These are phyloP conservation scores for Pteronotus mesoamericanus DNA, from an alignment of 2,797 vertebrate genomes.

Conservation along the genomic window DNA sequence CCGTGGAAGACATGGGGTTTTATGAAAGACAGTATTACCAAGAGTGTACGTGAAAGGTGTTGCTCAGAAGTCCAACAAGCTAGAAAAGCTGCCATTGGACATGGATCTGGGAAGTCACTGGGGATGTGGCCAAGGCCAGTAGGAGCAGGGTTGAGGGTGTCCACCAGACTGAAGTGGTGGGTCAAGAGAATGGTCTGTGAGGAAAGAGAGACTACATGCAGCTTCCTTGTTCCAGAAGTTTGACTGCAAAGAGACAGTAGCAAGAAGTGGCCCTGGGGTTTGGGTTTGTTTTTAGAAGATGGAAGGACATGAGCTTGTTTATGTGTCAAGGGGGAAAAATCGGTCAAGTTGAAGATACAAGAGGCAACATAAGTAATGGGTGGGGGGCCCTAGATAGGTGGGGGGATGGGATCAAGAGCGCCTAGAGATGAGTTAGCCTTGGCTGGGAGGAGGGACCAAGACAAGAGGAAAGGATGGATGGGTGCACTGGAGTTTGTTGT, in stretches of 20 bases:
- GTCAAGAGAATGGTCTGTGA: not conserved
- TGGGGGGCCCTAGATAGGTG: not conserved
- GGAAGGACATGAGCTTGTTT: not conserved
- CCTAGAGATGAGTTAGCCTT: not conserved
- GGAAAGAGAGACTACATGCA: not conserved
- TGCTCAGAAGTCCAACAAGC: not conserved
- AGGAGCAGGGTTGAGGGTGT: not conserved
- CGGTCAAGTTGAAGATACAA: not conserved
- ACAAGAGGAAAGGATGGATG: not conserved
- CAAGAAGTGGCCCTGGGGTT: not conserved
- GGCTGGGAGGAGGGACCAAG: not conserved
- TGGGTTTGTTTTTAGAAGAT: conserved; percentile 18
- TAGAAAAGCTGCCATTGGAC: not conserved
- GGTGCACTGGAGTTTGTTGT: not conserved
- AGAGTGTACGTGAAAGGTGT: not conserved
- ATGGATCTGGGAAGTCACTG: not conserved
- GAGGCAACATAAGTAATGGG: not conserved
- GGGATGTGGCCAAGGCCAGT: not conserved
- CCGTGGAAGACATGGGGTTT: not conserved
- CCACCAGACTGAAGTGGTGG: not conserved
- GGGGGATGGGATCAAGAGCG: not conserved
- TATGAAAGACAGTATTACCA: not conserved
- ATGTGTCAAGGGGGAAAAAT: not conserved
- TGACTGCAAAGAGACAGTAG: not conserved
- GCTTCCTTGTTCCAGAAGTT: not conserved